Base-by-base conservation (phyloP, 2,888 invertebrate species). In the Drosophila robusta region DNA sequence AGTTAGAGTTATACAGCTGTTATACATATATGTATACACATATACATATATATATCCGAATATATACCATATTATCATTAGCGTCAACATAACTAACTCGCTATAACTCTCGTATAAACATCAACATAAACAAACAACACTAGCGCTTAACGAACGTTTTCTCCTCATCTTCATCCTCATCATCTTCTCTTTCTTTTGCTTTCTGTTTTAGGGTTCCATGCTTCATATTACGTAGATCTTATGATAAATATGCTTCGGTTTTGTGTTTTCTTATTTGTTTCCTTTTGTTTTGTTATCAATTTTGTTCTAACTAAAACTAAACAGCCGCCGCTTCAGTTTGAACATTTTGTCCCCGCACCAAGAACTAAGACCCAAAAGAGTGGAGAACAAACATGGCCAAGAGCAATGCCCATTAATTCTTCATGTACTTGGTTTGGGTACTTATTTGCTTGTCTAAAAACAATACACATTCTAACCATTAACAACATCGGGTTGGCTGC, bases 221-320 rank as follows among this genome's bases (percentile, higher is more conserved):
- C n/a, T 36, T 63, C 61, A 61, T 50, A 65, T 56, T 64, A 32
- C 32, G 32, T 36, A 29, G 51, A 44, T 71, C 66, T 71, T 72
- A 72, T 42, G 18, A 41, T 50, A 46, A 65, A 58, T 58, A 70
- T 76, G 57, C 54, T 55, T 66, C 58, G 50, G 34, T 57, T 8
- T 67, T 54, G 39, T 44, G 57, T 61, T 62, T 56, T 26, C 38
- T 34, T 56, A 47, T 32, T 57, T 22, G 16, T 47, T 58, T 32
- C 49, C 18, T 18, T 44, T 56, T 39, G 44, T 49, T 64, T 68
- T 67, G 57, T 55, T 77, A 58, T 70, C 65, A 84, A 87, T 78
- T 87, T 84, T 82, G 79, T 79, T 83, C 82, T 83, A 83, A 81
- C 82, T 83, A 87, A 87, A 85, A 81, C 85, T 83, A 83, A 87